Evolutionary conservation across 2,797 vertebrate genomes (phyloP).

Genomic region (Scolopax bukidnonensis): DNA sequence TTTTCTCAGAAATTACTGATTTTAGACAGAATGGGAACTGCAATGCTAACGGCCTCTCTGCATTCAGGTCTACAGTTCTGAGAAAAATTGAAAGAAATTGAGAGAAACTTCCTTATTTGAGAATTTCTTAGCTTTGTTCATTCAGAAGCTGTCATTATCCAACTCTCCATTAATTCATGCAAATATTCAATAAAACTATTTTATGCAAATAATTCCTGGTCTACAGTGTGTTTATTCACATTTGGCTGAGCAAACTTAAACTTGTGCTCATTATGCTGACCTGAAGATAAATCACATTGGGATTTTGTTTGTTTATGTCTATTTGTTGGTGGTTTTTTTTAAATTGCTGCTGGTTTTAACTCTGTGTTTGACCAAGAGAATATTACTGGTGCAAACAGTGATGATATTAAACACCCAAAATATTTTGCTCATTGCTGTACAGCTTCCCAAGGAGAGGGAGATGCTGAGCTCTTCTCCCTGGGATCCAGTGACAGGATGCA

Average conservation of each 20-base stretch:
- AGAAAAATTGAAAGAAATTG: not conserved
- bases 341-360: not conserved
- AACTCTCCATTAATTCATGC: not conserved
- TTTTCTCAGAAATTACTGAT: not conserved
- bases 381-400: not conserved
- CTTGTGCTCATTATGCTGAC: not conserved
- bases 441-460: not conserved
- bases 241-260: not conserved
- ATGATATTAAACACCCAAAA: not conserved
- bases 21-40: not conserved
- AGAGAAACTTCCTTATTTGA: not conserved
- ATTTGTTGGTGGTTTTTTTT: not conserved
- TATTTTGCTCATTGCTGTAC: not conserved
- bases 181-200: not conserved
- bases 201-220: not conserved
- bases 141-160: not conserved
- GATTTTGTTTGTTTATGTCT: not conserved
- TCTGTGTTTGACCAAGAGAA: not conserved
- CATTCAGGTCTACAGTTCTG: not conserved
- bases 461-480: not conserved
- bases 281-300: not conserved
- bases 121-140: not conserved
- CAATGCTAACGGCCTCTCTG: not conserved
- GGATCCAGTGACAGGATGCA: not conserved
- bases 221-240: not conserved